A percentile compares a stretch with the other conserved stretches of the same genome.
Conservation (phyloP, 2,888 invertebrate genomes). For the Alloplasta piceator region DNA sequence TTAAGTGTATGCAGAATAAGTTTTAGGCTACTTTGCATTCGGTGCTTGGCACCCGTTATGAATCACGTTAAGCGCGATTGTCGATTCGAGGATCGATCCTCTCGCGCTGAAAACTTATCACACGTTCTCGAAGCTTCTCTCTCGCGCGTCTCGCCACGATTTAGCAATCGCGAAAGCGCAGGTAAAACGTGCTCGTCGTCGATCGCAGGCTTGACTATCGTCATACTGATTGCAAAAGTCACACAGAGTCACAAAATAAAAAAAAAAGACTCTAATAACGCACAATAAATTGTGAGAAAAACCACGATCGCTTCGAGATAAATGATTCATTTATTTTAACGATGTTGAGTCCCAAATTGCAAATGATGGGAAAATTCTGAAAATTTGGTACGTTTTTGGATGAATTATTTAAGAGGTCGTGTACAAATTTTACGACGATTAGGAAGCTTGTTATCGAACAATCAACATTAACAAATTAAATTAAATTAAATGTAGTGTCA, state of each 20-base stretch:
- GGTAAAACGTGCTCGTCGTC: conserved; percentile 33
- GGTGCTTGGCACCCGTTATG: conserved; percentile 33
- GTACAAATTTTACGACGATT: no score
- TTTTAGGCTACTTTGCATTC: conserved; percentile 44
- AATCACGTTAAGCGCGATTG: conserved; percentile 48
- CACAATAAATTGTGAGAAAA: not conserved
- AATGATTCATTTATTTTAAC: no score
- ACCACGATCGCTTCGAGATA: no score
- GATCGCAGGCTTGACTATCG: not conserved
- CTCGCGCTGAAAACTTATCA: not conserved
- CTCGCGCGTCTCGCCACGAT: conserved; percentile 27
- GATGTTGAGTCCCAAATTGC: no score
- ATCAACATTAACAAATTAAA: no score
- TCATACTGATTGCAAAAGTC: not conserved
- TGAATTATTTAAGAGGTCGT: no score
- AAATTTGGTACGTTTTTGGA: no score
- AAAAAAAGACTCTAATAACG: conserved; percentile 1
- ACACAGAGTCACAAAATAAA: conserved; percentile 4
- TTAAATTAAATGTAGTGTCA: no score
- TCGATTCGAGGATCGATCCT: conserved; percentile 7
- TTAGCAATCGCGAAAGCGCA: conserved; percentile 35
- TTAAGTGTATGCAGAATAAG: conserved; percentile 29
- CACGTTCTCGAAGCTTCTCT: not conserved
- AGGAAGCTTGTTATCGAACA: no score
- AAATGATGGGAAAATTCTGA: no score